Conservation (phyloP, 1,140 invertebrate genomes). For the Gryllus bimaculatus region DNA sequence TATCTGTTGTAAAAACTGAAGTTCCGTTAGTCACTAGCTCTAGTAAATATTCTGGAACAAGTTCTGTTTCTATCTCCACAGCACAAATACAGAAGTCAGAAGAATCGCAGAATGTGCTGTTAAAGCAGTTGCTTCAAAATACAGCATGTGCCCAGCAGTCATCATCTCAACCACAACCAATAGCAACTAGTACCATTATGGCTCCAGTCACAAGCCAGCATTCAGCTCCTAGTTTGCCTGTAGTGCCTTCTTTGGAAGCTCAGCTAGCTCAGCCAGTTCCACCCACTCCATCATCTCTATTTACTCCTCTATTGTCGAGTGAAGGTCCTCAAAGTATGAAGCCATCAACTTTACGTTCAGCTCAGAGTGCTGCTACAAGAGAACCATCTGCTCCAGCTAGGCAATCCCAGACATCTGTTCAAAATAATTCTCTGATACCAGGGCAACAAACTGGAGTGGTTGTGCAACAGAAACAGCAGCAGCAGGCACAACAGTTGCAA, state of each 20-base stretch:
- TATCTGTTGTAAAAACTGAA: constrained; percentile 29
- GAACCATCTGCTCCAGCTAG: neutral
- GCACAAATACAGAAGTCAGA: constrained; percentile 9
- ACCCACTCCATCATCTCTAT: constrained; percentile 42
- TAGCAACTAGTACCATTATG: constrained; percentile 31
- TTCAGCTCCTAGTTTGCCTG: constrained; percentile 23
- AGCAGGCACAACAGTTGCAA: neutral
- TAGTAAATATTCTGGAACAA: constrained; percentile 22
- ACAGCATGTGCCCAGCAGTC: constrained; percentile 52
- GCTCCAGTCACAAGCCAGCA: constrained; percentile 28
- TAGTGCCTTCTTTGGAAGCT: constrained; percentile 61
- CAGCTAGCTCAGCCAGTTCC: constrained; percentile 61
- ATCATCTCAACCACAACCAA: constrained; percentile 29
- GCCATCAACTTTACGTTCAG: neutral
- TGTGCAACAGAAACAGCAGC: neutral
- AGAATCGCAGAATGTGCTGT: constrained; percentile 77
- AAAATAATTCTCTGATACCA: neutral
- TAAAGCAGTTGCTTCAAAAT: constrained; percentile 84
- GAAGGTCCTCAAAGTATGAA: neutral
- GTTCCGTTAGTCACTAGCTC: constrained; percentile 24
- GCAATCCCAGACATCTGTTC: neutral
- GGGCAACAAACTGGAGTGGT: no score
- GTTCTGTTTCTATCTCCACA: neutral
- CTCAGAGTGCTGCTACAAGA: neutral
- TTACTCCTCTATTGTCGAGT: constrained; percentile 32